Conservation (phyloP, 2,888 invertebrate species). For the Ramazzottius varieornatus region DNA sequence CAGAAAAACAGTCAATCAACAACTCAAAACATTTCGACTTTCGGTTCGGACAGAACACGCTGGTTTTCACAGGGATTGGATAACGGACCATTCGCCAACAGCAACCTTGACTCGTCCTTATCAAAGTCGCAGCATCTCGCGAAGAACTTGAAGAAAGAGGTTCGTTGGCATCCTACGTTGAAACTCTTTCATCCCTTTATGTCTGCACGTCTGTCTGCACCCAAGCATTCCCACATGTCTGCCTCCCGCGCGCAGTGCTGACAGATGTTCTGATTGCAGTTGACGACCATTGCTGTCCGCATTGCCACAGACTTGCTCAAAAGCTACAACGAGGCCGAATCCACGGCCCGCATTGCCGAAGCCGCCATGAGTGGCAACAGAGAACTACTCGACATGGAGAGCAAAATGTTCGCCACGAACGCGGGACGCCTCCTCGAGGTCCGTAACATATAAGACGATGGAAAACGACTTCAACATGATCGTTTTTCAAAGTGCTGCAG, state of each 20-base stretch:
- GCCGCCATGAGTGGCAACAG: neutral
- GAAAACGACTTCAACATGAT: too few relatives aligned
- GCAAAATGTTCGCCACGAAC: neutral
- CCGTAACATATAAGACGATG: neutral
- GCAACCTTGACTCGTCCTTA: neutral
- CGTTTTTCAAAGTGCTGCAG: too few relatives aligned
- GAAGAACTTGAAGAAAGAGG: conserved; percentile 3
- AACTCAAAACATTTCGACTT: too few relatives aligned
- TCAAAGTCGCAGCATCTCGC: neutral
- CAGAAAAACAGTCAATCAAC: too few relatives aligned
- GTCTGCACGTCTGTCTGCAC: too few relatives aligned
- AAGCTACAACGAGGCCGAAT: neutral
- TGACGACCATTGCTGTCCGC: neutral
- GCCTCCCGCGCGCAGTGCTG: too few relatives aligned
- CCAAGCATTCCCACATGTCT: too few relatives aligned
- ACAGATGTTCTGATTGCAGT: neutral
- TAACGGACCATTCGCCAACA: neutral
- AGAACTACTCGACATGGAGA: neutral
- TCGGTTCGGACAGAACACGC: too few relatives aligned
- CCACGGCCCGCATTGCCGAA: neutral
- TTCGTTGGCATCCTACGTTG: too few relatives aligned
- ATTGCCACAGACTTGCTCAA: neutral
- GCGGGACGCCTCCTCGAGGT: neutral
- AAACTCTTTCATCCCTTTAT: too few relatives aligned
- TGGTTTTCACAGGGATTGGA: neutral